Evolutionary conservation across 2,888 invertebrate species (phyloP), one percentile per base, ranked within the genome.

Genomic region (Lycocerus yunnanus): DNA sequence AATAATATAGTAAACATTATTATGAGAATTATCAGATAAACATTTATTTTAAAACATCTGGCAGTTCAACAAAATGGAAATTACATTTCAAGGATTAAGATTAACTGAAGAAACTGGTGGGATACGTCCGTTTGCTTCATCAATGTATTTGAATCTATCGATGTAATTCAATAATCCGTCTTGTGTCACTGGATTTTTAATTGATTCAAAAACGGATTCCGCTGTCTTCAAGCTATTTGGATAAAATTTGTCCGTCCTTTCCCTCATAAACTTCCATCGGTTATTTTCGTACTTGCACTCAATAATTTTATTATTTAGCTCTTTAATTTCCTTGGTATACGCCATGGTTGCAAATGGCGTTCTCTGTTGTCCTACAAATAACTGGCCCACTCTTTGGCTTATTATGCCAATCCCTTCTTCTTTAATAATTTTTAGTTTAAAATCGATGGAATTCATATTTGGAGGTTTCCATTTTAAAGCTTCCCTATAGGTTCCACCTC

Each of bases 401-500:
- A 43, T 43, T 43, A 43, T 2, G 4, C 95, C 97, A 74, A 87
- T 84, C 5, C 95, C 94, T 13, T 88, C 88, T 85, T 94, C 93
- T 2, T 88, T 92, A 1, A 90, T 90, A 70, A 99, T 94, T 87
- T 94, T 93, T 74, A 99, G 88, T 82, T 91, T 92, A 86, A 99
- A 99, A 88, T 99, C 99, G 0, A 99, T 94, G 3, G 98, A 98
- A 88, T 99, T 99, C 88, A 97, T 91, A 74, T 94, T 91, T 2
- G 93, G 89, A 0, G 99, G 99, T 85, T 99, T 99, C 99, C 99
- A 99, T 87, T 99, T 99, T n/a, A 99, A 89, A 1, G 98, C 96
- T 63, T 93, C 91, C 43, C 90, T 89, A 82, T 95, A 97, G 6
- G 92, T 90, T 0, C 99, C 99, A 6, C 95, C 88, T n/a, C 90